These are phyloP conservation scores for Caenorhabditis macrosperma DNA, from an alignment of 2,888 invertebrate genomes.

Conservation along the genomic window DNA sequence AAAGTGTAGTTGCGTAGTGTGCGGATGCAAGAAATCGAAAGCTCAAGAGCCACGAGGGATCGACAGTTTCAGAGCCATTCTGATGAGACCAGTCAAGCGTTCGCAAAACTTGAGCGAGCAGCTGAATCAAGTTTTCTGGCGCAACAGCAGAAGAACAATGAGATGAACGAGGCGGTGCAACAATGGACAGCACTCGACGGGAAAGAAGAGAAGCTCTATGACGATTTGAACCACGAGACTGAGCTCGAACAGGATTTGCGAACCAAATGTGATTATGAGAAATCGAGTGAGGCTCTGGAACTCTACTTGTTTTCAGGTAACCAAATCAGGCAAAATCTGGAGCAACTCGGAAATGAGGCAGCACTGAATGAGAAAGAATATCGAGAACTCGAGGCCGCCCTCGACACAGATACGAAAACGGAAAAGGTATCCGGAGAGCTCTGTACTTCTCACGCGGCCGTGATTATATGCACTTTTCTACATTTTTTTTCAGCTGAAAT, in stretches of 20 bases:
- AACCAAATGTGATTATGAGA: slow-evolving; percentile 23
- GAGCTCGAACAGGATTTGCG: slow-evolving; percentile 15
- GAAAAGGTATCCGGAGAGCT: slow-evolving; percentile 34
- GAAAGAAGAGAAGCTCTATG: slow-evolving; percentile 41
- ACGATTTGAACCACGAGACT: slow-evolving; percentile 33
- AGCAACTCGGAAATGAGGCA: slow-evolving; percentile 15
- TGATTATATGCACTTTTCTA: not conserved
- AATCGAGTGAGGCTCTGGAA: not conserved
- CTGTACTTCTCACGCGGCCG: not conserved
- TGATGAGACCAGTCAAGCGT: slow-evolving; percentile 36
- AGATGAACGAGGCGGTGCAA: slow-evolving; percentile 50
- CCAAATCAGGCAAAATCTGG: slow-evolving; percentile 10
- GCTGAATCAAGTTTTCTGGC: slow-evolving; percentile 42
- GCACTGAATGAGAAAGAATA: slow-evolving; percentile 21
- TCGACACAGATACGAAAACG: slow-evolving; percentile 44
- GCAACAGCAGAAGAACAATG: slow-evolving; percentile 54
- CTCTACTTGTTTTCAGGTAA: slow-evolving; percentile 4
- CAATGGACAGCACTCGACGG: slow-evolving; percentile 41
- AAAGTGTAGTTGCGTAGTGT: not conserved
- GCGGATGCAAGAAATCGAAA: not conserved
- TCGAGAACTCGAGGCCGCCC: slow-evolving; percentile 15
- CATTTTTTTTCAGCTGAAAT: not conserved
- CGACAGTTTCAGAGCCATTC: slow-evolving; percentile 20
- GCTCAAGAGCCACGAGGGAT: not conserved
- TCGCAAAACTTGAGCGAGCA: slow-evolving; percentile 15